Evolutionary conservation across 30 jellyfish, hydroid and myxozoan species (phyloP), one percentile per base, ranked within the genome.

Genomic region (Aurelia sp.): DNA sequence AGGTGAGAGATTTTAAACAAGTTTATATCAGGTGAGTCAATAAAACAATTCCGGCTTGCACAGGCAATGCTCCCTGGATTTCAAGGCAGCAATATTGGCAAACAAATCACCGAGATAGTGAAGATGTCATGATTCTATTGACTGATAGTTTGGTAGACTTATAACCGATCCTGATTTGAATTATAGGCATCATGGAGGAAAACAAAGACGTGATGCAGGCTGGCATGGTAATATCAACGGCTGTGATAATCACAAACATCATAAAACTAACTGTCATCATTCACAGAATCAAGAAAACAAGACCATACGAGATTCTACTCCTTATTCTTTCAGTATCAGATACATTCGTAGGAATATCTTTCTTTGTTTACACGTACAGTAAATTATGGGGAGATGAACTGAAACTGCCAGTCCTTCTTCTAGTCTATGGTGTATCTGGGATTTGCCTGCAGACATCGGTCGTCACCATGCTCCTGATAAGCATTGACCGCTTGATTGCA

Each of bases 251-350:
- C 85, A 30, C 55, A 21, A 73, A 73, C 52, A 9, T 73, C 18
- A 27, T 52, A 35, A 73, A 73, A 44, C 71, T 73, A 22, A 22
- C 33, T 40, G 17, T 48, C 13, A 73, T 73, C 52, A 73, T 21
- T 18, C 47, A 16, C 12, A 48, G 58, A 73, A 35, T 61, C 30
- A 73, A 73, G 57, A 21, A 33, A 17, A 73, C 52, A 21, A 73
- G 33, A 73, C 85, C 85, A 20, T 73, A 73, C 52, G 85, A 73
- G 52, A 44, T 73, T 5, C 85, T 73, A 19, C 85, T 73, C 33
- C 71, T 73, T 47, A 73, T 73, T 51, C 85, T 47, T 16, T 73
- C 85, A 44, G 51, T 51, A 47, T 73, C 85, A 9, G 85, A 73
- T 30, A 48, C 52, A 17, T 19, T 17, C 58, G 55, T 73, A 6